Evolutionary conservation across 2,113 vertebrate genomes (phyloP).

Genomic region (Cynocephalus volans): DNA sequence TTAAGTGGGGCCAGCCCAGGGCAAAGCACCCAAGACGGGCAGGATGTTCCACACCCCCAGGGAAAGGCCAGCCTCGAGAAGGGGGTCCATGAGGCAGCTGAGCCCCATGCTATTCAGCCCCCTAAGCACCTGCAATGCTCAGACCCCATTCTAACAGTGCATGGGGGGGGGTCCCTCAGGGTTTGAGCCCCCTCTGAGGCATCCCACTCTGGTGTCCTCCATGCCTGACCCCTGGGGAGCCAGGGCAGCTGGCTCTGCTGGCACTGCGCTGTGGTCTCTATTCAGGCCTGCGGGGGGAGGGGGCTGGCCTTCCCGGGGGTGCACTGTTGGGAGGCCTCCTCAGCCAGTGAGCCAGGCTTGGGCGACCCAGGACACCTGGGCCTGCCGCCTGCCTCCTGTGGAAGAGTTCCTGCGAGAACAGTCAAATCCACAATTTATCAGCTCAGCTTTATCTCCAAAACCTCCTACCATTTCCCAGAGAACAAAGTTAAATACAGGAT

Average conservation of each 20-base stretch:
- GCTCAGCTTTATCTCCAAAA: slow-evolving; percentile 77
- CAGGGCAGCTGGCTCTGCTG: too few species aligned
- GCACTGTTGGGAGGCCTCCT: background rate
- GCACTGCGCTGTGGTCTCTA: too few species aligned
- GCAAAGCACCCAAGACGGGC: background rate
- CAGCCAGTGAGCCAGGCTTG: accelerated
- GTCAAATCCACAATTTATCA: slow-evolving; percentile 71
- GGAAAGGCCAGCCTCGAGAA: background rate
- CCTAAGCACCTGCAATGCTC: accelerated
- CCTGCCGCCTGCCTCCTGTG: background rate
- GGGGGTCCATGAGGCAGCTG: background rate
- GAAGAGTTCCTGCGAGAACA: background rate
- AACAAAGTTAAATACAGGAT: slow-evolving; percentile 78
- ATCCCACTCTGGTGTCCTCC: background rate
- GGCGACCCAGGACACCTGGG: background rate
- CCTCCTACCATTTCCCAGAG: slow-evolving; percentile 74
- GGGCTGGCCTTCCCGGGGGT: too few species aligned
- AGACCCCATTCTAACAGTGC: background rate
- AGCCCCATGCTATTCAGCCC: background rate
- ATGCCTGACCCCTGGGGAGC: background rate
- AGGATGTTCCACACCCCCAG: too few species aligned
- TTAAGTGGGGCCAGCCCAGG: background rate
- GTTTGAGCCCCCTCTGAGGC: accelerated
- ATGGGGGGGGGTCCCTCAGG: background rate
- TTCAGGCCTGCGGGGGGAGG: accelerated